phyloP scores from a whole-genome alignment of 2,797 vertebrate species.

The Myiotriccus ornatus region DNA sequence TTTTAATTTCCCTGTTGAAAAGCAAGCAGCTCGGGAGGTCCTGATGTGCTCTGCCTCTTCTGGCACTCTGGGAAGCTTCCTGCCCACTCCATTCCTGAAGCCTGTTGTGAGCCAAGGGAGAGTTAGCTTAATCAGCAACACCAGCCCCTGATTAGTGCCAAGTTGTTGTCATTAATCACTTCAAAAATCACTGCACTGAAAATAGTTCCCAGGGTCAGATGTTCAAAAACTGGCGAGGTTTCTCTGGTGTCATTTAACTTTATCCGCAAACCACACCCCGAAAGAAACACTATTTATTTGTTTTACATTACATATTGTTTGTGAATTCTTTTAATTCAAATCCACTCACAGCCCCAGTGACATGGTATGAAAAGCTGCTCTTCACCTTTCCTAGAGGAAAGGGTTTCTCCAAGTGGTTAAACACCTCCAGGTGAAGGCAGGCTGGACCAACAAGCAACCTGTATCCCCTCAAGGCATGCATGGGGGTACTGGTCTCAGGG shows the following conservation, averaged over 20 bases:
- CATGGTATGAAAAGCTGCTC: not conserved
- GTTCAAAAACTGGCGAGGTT: not conserved
- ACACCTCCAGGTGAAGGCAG: not conserved
- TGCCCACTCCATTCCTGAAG: slow-evolving; percentile 35
- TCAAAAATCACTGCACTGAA: slow-evolving; percentile 31
- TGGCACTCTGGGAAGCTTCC: not conserved
- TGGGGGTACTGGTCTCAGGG: not conserved
- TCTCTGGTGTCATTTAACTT: not conserved
- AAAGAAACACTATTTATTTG: not conserved
- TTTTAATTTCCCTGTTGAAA: not conserved
- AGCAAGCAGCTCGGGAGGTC: not conserved
- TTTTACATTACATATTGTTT: not conserved
- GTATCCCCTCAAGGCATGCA: not conserved
- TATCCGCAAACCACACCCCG: not conserved
- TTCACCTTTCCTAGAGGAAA: not conserved
- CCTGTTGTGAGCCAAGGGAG: slow-evolving; percentile 37
- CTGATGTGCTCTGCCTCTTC: not conserved
- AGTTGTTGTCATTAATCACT: slow-evolving; percentile 30
- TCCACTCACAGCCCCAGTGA: not conserved
- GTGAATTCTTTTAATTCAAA: not conserved
- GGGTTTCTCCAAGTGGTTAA: not conserved
- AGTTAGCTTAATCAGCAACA: slow-evolving; percentile 56
- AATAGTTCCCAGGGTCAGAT: slow-evolving; percentile 14
- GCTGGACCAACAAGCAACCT: not conserved
- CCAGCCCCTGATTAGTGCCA: slow-evolving; percentile 9